These are phyloP conservation scores for Pipa parva DNA, from an alignment of 2,113 vertebrate genomes.

Conservation along the genomic window DNA sequence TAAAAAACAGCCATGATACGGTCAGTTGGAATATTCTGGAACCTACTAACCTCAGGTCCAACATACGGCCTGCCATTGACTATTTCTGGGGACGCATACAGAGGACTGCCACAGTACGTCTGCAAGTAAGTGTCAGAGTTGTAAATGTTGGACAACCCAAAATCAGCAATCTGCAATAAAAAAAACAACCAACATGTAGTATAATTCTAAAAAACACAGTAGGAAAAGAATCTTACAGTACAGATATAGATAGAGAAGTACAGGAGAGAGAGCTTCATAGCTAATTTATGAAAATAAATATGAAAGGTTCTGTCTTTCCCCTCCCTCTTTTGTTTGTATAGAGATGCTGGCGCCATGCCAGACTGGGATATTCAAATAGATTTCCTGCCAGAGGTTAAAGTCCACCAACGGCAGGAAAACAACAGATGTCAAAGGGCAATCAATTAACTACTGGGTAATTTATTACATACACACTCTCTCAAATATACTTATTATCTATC, in stretches of 20 bases:
- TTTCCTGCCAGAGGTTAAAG: constrained; percentile 22
- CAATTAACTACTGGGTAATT: no score
- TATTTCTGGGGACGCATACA: constrained; percentile 94
- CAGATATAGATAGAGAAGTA: no score
- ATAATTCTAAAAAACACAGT: no score
- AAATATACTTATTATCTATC: no score
- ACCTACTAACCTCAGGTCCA: constrained; percentile 70
- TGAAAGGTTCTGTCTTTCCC: background rate
- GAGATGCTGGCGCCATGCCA: constrained; percentile 19
- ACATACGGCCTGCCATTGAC: constrained; percentile 88
- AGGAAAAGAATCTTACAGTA: background rate
- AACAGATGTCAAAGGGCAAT: background rate
- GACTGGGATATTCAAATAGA: constrained; percentile 5
- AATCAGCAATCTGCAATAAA: constrained; percentile 84
- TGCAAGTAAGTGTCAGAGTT: constrained; percentile 82
- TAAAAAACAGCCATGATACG: background rate
- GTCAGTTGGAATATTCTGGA: background rate
- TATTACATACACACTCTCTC: no score
- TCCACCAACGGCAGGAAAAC: constrained; percentile 22
- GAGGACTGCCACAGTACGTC: constrained; percentile 90
- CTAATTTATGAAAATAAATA: constrained; percentile 9
- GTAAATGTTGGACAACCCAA: constrained; percentile 91
- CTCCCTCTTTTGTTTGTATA: constrained; percentile 29
- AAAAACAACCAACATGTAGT: background rate
- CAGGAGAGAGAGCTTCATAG: no score